Percentiles rank a stretch among this genome's conserved stretches.
phyloP scores from a whole-genome alignment of 1,140 invertebrate genomes.

The Lepidotrigona ventralis region DNA sequence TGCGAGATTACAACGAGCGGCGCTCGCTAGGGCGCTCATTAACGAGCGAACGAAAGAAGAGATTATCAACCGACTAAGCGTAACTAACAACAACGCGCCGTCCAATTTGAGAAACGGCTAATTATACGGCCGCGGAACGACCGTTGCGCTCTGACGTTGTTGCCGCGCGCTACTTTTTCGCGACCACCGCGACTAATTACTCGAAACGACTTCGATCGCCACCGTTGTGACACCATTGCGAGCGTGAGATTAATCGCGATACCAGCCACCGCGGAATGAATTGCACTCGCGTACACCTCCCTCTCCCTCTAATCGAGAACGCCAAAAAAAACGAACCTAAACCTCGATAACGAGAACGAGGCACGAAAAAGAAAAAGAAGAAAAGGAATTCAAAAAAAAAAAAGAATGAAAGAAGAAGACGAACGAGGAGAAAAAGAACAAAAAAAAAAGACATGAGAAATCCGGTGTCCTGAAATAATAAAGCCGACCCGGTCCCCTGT shows the following conservation, averaged over 20 bases:
- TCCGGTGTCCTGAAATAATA: slow-evolving; percentile 13
- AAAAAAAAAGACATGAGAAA: not conserved
- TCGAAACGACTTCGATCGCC: slow-evolving; percentile 40
- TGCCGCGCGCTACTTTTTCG: slow-evolving; percentile 14
- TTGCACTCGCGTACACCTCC: not conserved
- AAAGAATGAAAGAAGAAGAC: not conserved
- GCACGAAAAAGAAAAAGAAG: not conserved
- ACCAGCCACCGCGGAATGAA: slow-evolving; percentile 25
- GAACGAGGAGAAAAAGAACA: too few species aligned
- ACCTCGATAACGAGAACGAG: not conserved
- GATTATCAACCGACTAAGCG: slow-evolving; percentile 62
- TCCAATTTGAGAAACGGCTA: slow-evolving; percentile 74
- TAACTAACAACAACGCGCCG: slow-evolving; percentile 77
- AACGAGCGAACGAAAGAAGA: slow-evolving; percentile 50
- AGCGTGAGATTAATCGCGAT: slow-evolving; percentile 32
- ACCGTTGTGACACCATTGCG: slow-evolving; percentile 32
- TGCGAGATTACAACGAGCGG: slow-evolving; percentile 40
- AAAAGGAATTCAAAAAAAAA: not conserved
- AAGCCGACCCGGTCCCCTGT: not conserved
- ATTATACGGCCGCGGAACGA: slow-evolving; percentile 33
- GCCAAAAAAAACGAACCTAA: not conserved
- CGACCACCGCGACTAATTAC: slow-evolving; percentile 27
- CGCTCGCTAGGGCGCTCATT: slow-evolving; percentile 36
- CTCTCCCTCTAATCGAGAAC: not conserved
- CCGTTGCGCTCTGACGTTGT: not conserved